A percentile compares a stretch with the other conserved stretches of the same genome.
phyloP scores from a whole-genome alignment of 2,888 invertebrate species.

The Patella pellucida region DNA sequence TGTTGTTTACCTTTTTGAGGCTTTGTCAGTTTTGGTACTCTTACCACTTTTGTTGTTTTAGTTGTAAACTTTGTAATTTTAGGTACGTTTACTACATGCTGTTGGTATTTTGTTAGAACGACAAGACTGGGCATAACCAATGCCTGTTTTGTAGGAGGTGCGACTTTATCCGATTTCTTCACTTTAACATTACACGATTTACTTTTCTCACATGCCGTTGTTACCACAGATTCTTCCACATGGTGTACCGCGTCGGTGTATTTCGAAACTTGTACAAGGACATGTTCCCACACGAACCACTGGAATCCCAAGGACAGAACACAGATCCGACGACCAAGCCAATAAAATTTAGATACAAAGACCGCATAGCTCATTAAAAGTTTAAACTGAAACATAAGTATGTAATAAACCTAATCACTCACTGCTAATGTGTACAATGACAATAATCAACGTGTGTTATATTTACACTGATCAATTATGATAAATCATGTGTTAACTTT shows the following conservation, averaged over 20 bases:
- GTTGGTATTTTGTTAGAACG: too few relatives aligned
- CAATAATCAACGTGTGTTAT: too few relatives aligned
- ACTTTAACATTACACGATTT: neutral
- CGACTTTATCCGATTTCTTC: neutral
- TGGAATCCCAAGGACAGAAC: constrained; percentile 14
- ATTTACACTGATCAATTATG: too few relatives aligned
- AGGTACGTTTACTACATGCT: neutral
- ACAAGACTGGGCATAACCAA: too few relatives aligned
- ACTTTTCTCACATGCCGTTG: neutral
- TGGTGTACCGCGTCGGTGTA: too few relatives aligned
- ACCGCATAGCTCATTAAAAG: constrained; percentile 8
- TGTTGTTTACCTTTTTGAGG: neutral
- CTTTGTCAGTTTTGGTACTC: neutral
- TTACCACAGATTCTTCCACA: neutral
- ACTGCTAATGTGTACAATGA: too few relatives aligned
- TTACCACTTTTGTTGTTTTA: neutral
- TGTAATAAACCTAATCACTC: too few relatives aligned
- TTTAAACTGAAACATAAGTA: too few relatives aligned
- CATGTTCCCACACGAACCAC: constrained; percentile 12
- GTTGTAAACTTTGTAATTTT: neutral
- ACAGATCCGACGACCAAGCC: neutral
- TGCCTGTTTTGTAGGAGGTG: neutral
- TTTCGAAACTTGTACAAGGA: neutral
- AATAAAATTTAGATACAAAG: constrained; percentile 20
- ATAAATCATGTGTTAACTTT: too few relatives aligned